Evolutionary conservation across 2,888 invertebrate genomes (phyloP).

Genomic region (Oegoconia quadripuncta): DNA sequence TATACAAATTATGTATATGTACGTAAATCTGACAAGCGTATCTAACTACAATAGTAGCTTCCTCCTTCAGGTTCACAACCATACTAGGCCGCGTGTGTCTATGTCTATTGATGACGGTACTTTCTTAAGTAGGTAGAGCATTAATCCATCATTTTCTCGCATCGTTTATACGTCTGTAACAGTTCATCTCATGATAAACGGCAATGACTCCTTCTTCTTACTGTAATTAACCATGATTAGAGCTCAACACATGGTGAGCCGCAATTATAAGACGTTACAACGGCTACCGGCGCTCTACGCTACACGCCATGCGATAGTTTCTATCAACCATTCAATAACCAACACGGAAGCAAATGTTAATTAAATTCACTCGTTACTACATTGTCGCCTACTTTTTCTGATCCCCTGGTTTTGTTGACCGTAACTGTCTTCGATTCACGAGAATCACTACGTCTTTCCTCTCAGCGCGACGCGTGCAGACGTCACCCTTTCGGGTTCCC

Average conservation of each 20-base stretch:
- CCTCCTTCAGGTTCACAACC: too few species aligned
- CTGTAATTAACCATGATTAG: conserved; percentile 76
- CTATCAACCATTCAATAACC: conserved; percentile 61
- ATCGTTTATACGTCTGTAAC: conserved; percentile 65
- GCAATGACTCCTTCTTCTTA: conserved; percentile 69
- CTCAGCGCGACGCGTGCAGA: conserved; percentile 36
- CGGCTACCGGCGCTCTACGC: conserved; percentile 59
- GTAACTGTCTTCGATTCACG: conserved; percentile 11
- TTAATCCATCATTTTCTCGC: conserved; percentile 58
- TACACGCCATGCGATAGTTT: conserved; percentile 65
- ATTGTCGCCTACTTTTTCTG: conserved; percentile 29
- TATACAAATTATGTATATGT: not conserved
- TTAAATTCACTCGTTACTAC: conserved; percentile 41
- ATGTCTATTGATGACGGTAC: conserved; percentile 19
- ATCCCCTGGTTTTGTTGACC: conserved; percentile 27
- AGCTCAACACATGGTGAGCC: conserved; percentile 71
- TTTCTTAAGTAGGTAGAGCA: conserved; percentile 25
- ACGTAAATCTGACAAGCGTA: too few species aligned
- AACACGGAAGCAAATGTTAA: conserved; percentile 63
- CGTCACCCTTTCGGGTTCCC: conserved; percentile 38
- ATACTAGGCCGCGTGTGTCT: too few species aligned
- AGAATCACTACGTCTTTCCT: not conserved
- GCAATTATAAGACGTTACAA: conserved; percentile 73
- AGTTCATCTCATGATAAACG: conserved; percentile 76
- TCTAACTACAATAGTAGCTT: too few species aligned